Evolutionary conservation across 1,140 invertebrate genomes (phyloP).

Genomic region (Dolichoris vasculosae): DNA sequence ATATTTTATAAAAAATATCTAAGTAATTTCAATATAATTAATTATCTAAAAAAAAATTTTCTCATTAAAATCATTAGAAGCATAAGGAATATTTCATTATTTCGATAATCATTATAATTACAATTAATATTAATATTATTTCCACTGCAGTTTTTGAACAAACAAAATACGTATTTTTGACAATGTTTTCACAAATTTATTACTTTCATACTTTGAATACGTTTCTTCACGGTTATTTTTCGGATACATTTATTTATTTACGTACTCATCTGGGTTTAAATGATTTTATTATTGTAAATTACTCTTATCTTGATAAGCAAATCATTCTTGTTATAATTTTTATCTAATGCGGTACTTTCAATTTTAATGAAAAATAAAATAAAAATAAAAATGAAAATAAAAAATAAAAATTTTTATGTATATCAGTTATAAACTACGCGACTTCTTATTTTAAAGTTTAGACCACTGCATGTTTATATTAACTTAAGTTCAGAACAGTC

Average conservation of each 20-base stretch:
- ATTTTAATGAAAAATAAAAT: neutral
- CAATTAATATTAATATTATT: no score
- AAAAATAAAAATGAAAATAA: neutral
- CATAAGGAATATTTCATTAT: no score
- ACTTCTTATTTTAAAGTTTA: slow-evolving; percentile 32
- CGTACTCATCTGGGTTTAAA: no score
- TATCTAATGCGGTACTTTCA: neutral
- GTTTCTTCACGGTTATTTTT: neutral
- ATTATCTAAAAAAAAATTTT: no score
- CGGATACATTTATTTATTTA: neutral
- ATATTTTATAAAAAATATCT: no score
- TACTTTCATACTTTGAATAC: neutral
- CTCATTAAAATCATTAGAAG: no score
- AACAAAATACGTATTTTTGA: no score
- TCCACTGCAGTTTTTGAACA: no score
- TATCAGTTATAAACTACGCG: neutral
- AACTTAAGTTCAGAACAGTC: neutral
- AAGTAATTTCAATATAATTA: no score
- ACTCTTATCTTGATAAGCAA: slow-evolving; percentile 33
- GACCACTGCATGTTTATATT: slow-evolving; percentile 5
- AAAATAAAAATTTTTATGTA: no score
- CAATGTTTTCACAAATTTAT: neutral
- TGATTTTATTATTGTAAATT: slow-evolving; percentile 30
- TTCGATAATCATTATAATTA: no score
- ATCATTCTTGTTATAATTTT: slow-evolving; percentile 15